A percentile compares a stretch with the other conserved stretches of the same genome.
Conservation (phyloP, 2,113 vertebrate species). For the Ammodramus savannarum region DNA sequence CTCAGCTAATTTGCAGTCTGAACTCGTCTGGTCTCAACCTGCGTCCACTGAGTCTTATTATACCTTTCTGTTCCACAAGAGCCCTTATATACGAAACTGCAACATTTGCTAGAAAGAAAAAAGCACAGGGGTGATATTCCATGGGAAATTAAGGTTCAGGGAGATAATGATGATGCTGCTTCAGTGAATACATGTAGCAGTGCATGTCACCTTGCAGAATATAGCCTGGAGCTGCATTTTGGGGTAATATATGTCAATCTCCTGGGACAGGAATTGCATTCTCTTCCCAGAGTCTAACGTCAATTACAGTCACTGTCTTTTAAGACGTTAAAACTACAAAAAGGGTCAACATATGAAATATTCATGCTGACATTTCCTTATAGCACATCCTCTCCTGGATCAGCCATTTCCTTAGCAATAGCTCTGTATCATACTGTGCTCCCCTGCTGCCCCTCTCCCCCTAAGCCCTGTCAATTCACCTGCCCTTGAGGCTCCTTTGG, state of each 20-base stretch:
- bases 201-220: constrained; percentile 1
- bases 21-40: neutral
- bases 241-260: neutral
- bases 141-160: neutral
- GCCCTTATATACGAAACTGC: neutral
- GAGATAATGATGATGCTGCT: neutral
- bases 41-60: neutral
- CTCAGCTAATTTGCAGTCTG: constrained; percentile 12
- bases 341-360: constrained; percentile 59
- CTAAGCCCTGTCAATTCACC: neutral
- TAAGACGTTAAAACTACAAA: constrained; percentile 22
- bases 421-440: neutral
- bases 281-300: neutral
- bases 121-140: neutral
- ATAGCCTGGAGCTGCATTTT: constrained; percentile 1
- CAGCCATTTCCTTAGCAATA: constrained; percentile 7
- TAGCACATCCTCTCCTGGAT: neutral
- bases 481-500: neutral
- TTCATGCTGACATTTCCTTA: constrained; percentile 61
- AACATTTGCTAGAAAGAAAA: neutral
- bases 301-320: constrained; percentile 38
- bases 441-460: neutral
- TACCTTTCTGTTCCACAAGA: neutral
- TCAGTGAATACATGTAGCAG: neutral
- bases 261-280: neutral